A percentile compares a stretch with the other conserved stretches of the same genome.
phyloP scores from a whole-genome alignment of 2,797 vertebrate species.

The Platalea minor region DNA sequence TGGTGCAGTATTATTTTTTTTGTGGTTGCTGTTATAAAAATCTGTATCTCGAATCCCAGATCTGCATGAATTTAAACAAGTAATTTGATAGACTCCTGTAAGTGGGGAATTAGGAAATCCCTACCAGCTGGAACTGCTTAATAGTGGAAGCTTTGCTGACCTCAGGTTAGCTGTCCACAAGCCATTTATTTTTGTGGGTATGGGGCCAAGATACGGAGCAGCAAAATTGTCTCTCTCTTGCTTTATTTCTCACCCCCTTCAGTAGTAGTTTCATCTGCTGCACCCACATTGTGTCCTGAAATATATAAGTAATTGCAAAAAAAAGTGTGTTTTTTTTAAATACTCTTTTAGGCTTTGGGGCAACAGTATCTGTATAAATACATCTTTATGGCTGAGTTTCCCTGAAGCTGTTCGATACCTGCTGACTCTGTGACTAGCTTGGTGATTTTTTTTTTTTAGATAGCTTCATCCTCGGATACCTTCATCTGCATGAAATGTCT shows the following conservation, averaged over 20 bases:
- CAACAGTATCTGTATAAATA: neutral
- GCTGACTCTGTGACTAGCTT: neutral
- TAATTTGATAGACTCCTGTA: neutral
- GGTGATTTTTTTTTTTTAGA: neutral
- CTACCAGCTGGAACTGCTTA: slow-evolving; percentile 21
- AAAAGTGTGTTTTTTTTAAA: too few species aligned
- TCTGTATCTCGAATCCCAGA: neutral
- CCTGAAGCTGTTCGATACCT: neutral
- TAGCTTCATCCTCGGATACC: neutral
- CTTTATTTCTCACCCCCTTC: neutral
- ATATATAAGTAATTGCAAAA: neutral
- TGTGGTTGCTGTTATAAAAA: neutral
- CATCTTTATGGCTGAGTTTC: neutral
- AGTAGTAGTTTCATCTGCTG: neutral
- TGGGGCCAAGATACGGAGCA: neutral
- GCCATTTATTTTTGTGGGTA: slow-evolving; percentile 10
- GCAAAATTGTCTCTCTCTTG: neutral
- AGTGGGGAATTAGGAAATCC: slow-evolving; percentile 15
- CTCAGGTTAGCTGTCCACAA: slow-evolving; percentile 29
- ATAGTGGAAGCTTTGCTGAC: slow-evolving; percentile 25
- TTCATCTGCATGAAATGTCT: neutral
- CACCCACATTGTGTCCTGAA: neutral
- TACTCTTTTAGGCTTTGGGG: neutral
- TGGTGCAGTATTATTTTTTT: neutral
- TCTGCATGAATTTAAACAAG: slow-evolving; percentile 1